Base-by-base conservation (phyloP, 2,797 vertebrate genomes). In the Poliocrania exsul region DNA sequence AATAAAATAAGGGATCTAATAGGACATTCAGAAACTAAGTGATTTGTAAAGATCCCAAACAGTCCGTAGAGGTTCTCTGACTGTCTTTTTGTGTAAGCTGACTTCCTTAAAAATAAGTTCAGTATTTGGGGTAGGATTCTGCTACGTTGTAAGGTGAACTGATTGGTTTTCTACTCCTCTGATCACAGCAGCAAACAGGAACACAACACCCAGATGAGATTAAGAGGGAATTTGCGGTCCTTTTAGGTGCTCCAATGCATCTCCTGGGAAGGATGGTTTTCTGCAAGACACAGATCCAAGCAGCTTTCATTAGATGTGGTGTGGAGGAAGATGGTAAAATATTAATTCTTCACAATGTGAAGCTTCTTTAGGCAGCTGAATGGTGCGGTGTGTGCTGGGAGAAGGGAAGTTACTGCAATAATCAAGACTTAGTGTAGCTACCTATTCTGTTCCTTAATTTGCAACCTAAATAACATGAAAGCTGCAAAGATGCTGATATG, bases 371-470 rank as follows among this genome's bases (percentile, higher is more conserved):
- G 40, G 49, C 67, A 84, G 35, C 11, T 49, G 44, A 10, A 25
- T 61, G 26, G 46, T 66, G 25, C n/a, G 7, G 4, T 65, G 16
- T 42, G 58, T 72, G 29, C 50, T 78, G 65, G 57, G 61, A 91
- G 19, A 84, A 60, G 47, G 16, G 67, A 67, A 88, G 25, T 74
- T 87, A 92, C 67, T 80, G 38, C 35, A 65, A 42, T 85, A 92
- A 92, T 89, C 79, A 95, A 62, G 64, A 46, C 31, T 25, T 60
- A n/a, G 49, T 91, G 38, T 58, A 75, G 51, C 33, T 96, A 88
- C 77, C 58, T 90, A 42, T 21, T 81, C 57, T 69, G 35, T 75
- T 80, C 74, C 75, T 91, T 96, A 88, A 95, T 96, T 93, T 94
- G 56, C 47, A 81, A 54, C 50, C 90, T 73, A 93, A 94, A 90